These are phyloP conservation scores for Bilobella aurantiaca DNA, from an alignment of 1,140 invertebrate genomes.

Conservation along the genomic window DNA sequence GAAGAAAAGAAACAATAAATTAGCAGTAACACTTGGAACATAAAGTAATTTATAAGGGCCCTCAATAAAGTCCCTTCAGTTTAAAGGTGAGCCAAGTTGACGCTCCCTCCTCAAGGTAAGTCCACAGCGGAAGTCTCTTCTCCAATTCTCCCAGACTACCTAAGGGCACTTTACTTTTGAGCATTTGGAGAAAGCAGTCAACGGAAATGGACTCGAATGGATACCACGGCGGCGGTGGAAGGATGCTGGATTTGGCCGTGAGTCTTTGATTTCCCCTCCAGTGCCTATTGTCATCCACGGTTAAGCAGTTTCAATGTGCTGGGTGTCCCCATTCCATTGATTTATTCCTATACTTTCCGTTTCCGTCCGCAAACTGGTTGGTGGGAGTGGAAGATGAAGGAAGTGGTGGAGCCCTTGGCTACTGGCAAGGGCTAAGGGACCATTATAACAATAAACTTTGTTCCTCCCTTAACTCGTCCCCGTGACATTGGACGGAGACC, in stretches of 20 bases:
- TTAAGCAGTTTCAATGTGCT: not conserved
- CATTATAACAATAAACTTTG: too few relatives aligned
- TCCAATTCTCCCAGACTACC: too few relatives aligned
- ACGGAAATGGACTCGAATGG: not conserved
- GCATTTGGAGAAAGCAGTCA: not conserved
- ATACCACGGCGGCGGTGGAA: not conserved
- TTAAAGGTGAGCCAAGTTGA: not conserved
- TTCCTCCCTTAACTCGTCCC: too few relatives aligned
- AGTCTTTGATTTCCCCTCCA: not conserved
- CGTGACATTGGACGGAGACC: too few relatives aligned
- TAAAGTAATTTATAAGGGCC: too few relatives aligned
- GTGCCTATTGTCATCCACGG: not conserved
- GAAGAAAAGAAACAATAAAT: not conserved
- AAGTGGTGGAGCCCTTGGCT: too few relatives aligned
- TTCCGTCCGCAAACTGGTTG: not conserved
- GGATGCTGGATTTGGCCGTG: too few relatives aligned
- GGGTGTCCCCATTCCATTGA: not conserved
- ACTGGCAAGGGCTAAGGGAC: too few relatives aligned
- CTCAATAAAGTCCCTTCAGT: not conserved
- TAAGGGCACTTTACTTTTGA: not conserved
- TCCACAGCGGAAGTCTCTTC: not conserved
- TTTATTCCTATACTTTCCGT: not conserved
- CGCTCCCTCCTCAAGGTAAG: not conserved
- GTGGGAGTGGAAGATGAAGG: too few relatives aligned
- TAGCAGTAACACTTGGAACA: not conserved